Evolutionary conservation across 2,113 vertebrate species (phyloP).

Genomic region (Polyodon spathula): DNA sequence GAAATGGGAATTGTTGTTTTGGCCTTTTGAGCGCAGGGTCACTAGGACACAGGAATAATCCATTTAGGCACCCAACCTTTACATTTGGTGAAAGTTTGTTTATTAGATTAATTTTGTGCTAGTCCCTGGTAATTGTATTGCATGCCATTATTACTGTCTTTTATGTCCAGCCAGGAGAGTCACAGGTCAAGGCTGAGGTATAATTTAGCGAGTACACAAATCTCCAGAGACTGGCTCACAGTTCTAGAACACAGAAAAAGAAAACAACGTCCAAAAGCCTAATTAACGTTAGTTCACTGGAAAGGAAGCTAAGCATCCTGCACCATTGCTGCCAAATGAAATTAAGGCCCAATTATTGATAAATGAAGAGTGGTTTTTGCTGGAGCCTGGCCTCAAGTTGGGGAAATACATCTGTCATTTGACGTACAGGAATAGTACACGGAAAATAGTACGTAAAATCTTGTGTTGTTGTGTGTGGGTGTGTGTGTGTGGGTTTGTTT

Average conservation of each 20-base stretch:
- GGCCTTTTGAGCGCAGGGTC: constrained; percentile 7
- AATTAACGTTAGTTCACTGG: constrained; percentile 73
- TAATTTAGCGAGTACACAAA: neutral
- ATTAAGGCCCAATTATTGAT: constrained; percentile 90
- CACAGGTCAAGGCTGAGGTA: neutral
- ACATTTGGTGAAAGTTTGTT: neutral
- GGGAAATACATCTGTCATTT: constrained; percentile 78
- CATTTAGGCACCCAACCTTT: constrained; percentile 2
- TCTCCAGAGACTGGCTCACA: constrained; percentile 12
- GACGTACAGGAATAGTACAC: too few relatives aligned
- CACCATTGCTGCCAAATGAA: constrained; percentile 74
- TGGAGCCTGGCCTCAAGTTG: constrained; percentile 73
- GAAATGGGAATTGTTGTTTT: constrained; percentile 16
- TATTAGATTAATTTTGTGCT: neutral
- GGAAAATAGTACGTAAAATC: too few relatives aligned
- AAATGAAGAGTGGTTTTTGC: constrained; percentile 81
- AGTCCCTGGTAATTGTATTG: neutral
- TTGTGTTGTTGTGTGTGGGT: too few relatives aligned
- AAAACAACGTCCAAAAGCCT: constrained; percentile 43
- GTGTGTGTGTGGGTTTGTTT: too few relatives aligned
- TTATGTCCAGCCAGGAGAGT: neutral
- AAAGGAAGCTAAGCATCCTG: constrained; percentile 68
- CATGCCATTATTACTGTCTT: neutral
- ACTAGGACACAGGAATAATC: constrained; percentile 15
- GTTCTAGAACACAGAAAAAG: constrained; percentile 18